Conservation (phyloP, 2,888 invertebrate species). For the Rambutsinella grinnellia region DNA sequence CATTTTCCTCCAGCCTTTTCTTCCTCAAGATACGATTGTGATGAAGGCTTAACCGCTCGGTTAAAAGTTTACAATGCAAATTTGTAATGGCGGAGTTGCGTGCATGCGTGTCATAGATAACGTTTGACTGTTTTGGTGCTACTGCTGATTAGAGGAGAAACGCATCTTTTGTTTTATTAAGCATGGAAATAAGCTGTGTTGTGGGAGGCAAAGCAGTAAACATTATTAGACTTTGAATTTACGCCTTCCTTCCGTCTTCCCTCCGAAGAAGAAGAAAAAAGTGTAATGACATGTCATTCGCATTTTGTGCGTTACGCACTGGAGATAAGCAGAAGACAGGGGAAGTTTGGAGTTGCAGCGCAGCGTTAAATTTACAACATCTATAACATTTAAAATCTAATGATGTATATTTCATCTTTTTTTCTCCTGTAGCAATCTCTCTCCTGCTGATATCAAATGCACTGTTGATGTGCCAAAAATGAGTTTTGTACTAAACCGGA, state of each 20-base stretch:
- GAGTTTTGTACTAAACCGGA: not conserved
- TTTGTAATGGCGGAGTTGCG: slow-evolving; percentile 15
- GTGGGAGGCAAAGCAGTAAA: no score
- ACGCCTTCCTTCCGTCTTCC: slow-evolving; percentile 14
- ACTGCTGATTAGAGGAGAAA: slow-evolving; percentile 3
- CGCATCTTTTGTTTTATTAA: not conserved
- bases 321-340: no score
- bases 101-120: not conserved
- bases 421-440: not conserved
- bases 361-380: no score
- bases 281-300: slow-evolving; percentile 8
- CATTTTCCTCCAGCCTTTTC: no score
- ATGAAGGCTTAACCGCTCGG: not conserved
- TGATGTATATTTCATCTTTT: not conserved
- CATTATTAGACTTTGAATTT: no score
- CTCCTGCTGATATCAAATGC: not conserved
- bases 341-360: no score
- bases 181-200: not conserved
- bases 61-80: slow-evolving; percentile 2
- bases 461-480: slow-evolving; percentile 8
- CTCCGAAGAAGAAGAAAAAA: not conserved
- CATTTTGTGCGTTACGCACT: no score
- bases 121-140: not conserved
- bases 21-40: not conserved
- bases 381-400: not conserved